Base-by-base conservation (phyloP, 2,888 invertebrate species). In the Augiades crinisus region DNA sequence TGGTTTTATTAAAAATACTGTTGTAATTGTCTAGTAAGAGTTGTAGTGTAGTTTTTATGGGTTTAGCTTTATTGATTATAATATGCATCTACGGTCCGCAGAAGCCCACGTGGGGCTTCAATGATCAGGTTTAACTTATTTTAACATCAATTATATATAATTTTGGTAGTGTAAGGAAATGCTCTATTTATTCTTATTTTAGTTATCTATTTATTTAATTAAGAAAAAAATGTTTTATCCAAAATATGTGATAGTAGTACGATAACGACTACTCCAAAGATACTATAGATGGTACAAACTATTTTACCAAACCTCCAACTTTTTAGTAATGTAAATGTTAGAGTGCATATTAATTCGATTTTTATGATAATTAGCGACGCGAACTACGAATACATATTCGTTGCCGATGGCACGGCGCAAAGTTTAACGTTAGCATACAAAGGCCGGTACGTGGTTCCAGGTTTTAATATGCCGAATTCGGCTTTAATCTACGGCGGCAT, bases 401-500 rank as follows among this genome's bases (percentile, higher is more conserved):
- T 67, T 72, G 75, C 67, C 62, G 64, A 68, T 67, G 68, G 65
- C 75, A 73, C 72, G 77, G 70, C 74, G 76, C 77, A 69, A 80
- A 82, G 79, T 82, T 80, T 70, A 75, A 72, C 75, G 78, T 83
- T 81, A 79, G 78, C 75, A 82, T 82, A 82, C 81, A 85, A 87
- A 84, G 77, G 71, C 65, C 69, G 70, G 70, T 75, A 78, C 75
- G 73, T 78, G 76, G 76, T 50, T 50, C 36, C 43, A 70, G 68
- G 81, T 81, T 88, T 86, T 84, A 84, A 83, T 81, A 76, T 79
- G 75, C 70, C 65, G 77, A 81, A 78, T 76, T 83, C 78, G 76
- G 78, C 73, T 83, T 78, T 81, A 83, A 80, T 76, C 72, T 75
- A 77, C 75, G 70, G 74, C 72, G 70, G 69, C 69, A 41, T 63